Conservation (phyloP, 2,888 invertebrate species). For the Crematogaster levior region DNA sequence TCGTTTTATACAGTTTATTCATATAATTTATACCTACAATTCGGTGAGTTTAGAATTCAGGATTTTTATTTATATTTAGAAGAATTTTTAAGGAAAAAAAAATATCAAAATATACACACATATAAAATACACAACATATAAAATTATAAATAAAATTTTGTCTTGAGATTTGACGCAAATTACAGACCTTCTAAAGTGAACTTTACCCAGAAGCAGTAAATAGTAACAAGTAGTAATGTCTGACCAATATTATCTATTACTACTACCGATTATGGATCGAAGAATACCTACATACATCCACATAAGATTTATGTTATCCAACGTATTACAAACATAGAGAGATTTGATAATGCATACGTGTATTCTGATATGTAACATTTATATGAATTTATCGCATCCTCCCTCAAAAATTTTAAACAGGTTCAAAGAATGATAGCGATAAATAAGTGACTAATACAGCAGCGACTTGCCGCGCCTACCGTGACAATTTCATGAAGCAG, state of each 20-base stretch:
- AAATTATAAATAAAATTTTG: not conserved
- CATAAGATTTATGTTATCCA: not conserved
- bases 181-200: not conserved
- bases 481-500: not conserved
- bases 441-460: constrained; percentile 1
- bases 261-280: not conserved
- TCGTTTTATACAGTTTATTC: not conserved
- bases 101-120: not conserved
- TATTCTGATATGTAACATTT: not conserved
- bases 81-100: not conserved
- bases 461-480: not conserved
- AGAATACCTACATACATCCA: not conserved
- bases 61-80: not conserved
- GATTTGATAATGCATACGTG: not conserved
- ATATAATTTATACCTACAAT: not conserved
- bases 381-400: not conserved
- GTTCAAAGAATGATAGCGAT: not conserved
- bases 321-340: not conserved
- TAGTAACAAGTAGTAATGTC: not conserved
- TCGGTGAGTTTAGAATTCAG: too few relatives aligned
- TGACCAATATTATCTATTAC: not conserved
- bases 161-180: not conserved
- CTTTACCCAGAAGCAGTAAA: not conserved
- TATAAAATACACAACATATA: not conserved
- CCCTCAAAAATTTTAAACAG: not conserved